Conservation (phyloP, 2,888 invertebrate species). For the Ormyrus labotus region DNA sequence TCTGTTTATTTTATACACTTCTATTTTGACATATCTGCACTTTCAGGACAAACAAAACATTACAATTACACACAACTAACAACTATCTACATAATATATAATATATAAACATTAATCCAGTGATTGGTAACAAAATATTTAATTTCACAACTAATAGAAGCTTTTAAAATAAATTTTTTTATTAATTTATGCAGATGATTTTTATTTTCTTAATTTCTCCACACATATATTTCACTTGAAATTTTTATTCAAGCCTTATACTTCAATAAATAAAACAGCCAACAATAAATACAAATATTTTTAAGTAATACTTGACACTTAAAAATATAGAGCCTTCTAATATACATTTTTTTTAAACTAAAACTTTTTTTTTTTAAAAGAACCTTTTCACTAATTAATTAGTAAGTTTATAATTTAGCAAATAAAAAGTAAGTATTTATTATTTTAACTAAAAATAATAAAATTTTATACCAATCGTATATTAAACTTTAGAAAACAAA, state of each 20-base stretch:
- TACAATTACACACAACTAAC: conserved; percentile 46
- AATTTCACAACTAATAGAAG: conserved; percentile 1
- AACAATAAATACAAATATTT: too few relatives aligned
- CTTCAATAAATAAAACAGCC: not conserved
- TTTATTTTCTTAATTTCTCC: not conserved
- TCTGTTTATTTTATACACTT: conserved; percentile 51
- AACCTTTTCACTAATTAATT: too few relatives aligned
- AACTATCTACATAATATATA: conserved; percentile 42
- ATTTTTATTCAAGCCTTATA: not conserved
- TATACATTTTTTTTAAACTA: too few relatives aligned
- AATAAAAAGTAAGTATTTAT: not conserved
- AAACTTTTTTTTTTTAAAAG: too few relatives aligned
- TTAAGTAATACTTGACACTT: too few relatives aligned
- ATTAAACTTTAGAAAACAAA: too few relatives aligned
- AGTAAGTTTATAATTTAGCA: too few relatives aligned
- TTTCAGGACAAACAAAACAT: conserved; percentile 37
- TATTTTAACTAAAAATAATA: not conserved
- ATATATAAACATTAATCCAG: conserved; percentile 36
- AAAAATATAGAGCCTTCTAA: too few relatives aligned
- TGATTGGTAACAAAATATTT: conserved; percentile 36
- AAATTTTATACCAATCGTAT: not conserved
- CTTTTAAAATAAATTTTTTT: not conserved
- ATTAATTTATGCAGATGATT: not conserved
- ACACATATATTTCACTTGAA: not conserved
- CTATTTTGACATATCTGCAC: conserved; percentile 40